Percentiles rank a stretch among this genome's conserved stretches.
phyloP scores from a whole-genome alignment of 1,140 invertebrate species.

The Manduca sexta region DNA sequence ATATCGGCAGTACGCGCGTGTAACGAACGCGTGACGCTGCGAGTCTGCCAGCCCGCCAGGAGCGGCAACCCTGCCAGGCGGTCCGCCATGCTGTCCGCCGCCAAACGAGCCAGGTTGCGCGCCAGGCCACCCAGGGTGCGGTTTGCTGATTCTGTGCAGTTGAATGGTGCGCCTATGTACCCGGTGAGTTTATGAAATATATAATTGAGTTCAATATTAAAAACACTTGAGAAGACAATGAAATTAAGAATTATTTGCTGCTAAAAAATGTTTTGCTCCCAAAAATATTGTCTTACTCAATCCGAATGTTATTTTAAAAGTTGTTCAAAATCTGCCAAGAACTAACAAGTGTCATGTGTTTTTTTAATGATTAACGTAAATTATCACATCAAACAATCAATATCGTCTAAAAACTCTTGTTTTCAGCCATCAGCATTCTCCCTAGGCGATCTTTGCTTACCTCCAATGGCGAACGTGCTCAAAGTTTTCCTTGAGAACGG shows the following conservation, averaged over 20 bases:
- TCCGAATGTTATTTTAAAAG: no score
- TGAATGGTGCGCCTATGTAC: conserved; percentile 86
- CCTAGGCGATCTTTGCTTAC: conserved; percentile 84
- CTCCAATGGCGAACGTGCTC: conserved; percentile 93
- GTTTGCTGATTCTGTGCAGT: conserved; percentile 91
- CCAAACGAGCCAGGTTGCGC: conserved; percentile 87
- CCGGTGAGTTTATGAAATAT: conserved; percentile 75
- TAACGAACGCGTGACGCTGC: conserved; percentile 81
- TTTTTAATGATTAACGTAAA: no score
- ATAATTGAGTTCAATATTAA: no score
- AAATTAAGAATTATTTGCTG: no score
- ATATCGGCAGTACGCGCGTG: conserved; percentile 91
- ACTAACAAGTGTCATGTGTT: no score
- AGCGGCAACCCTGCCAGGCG: conserved; percentile 75
- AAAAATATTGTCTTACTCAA: no score
- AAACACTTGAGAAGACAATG: no score
- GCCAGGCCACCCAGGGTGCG: conserved; percentile 88
- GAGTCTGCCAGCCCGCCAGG: conserved; percentile 88
- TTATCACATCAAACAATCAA: no score
- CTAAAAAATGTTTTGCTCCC: no score
- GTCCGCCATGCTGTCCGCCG: conserved; percentile 89
- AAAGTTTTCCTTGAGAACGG: conserved; percentile 96
- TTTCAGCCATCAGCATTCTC: conserved; percentile 84
- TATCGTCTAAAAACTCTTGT: no score
- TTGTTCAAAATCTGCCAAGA: no score